Percentiles rank a stretch among this genome's conserved stretches.
These are phyloP conservation scores for Danaus chrysippus DNA, from an alignment of 2,888 invertebrate species.

Conservation along the genomic window DNA sequence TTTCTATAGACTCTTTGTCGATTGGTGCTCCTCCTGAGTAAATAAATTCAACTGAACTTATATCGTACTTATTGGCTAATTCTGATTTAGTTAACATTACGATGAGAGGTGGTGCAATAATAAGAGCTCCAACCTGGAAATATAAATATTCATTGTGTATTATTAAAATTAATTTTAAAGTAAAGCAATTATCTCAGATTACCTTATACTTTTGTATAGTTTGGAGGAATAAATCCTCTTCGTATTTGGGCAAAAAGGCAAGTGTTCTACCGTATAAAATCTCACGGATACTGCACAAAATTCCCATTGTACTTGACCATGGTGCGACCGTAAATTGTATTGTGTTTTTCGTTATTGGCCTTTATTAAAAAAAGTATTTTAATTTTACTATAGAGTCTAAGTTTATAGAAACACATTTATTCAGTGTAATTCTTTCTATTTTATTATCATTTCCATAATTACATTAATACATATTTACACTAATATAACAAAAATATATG, in stretches of 20 bases:
- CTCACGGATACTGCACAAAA: constrained; percentile 38
- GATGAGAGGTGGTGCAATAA: constrained; percentile 51
- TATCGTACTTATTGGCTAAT: constrained; percentile 45
- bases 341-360: constrained; percentile 32
- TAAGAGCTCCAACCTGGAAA: constrained; percentile 43
- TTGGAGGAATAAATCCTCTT: constrained; percentile 47
- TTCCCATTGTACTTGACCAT: constrained; percentile 57
- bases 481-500: no score
- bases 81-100: constrained; percentile 50
- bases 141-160: constrained; percentile 12
- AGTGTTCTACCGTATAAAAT: constrained; percentile 40
- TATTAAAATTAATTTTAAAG: not conserved
- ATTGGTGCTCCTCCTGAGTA: constrained; percentile 57
- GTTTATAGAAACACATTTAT: not conserved
- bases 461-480: no score
- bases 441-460: no score
- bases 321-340: constrained; percentile 46
- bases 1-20: constrained; percentile 40
- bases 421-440: no score
- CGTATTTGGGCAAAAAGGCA: constrained; percentile 48
- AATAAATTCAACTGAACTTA: constrained; percentile 49
- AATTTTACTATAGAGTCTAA: not conserved
- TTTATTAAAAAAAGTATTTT: constrained; percentile 25
- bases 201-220: constrained; percentile 58
- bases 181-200: constrained; percentile 12